Evolutionary conservation across 2,797 vertebrate genomes (phyloP), one percentile per base, ranked within the genome.

Genomic region (Garrulus glandarius): DNA sequence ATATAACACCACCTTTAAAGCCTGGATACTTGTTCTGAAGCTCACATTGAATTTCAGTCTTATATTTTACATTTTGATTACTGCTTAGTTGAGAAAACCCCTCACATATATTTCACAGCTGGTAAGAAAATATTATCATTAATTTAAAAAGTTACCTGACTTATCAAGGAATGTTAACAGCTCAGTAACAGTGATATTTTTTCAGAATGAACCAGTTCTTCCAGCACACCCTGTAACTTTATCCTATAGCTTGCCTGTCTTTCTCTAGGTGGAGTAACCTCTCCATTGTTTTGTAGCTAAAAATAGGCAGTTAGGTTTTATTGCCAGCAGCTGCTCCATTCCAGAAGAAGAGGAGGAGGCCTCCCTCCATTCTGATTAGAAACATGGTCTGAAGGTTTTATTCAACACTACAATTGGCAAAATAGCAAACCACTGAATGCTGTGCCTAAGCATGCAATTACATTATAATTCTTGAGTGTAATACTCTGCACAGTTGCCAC

Each of bases 321-420:
- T 81, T 80, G 71, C 53, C 72, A 68, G 56, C 92, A 88, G 94
- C 93, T 95, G 71, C 50, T 88, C 57, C 61, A 39, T 83, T 92
- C 59, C 84, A 85, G 79, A 86, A 50, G 49, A 96, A 79, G 90
- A 87, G 72, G 90, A 87, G 72, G 26, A 70, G 34, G 15, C 23
- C n/a, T 90, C 75, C 85, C 78, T 80, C 46, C 65, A 39, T 93
- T 94, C 80, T 89, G 72, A 90, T 93, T 87, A 95, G 65, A 59
- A 86, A 41, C 30, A 49, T 17, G 56, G 49, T 87, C 93, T 87
- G 61, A 52, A 74, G 70, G 43, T 90, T 88, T 92, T 87, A 61
- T 84, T 91, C 90, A 81, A 53, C 15, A 30, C 76, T 44, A 23
- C 32, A 84, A 37, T 2, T 81, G 57, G 44, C 23, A 78, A 52